A percentile compares a stretch with the other conserved stretches of the same genome.
Conservation (phyloP, 1,140 invertebrate genomes). For the Trinorchestia longiramus region DNA sequence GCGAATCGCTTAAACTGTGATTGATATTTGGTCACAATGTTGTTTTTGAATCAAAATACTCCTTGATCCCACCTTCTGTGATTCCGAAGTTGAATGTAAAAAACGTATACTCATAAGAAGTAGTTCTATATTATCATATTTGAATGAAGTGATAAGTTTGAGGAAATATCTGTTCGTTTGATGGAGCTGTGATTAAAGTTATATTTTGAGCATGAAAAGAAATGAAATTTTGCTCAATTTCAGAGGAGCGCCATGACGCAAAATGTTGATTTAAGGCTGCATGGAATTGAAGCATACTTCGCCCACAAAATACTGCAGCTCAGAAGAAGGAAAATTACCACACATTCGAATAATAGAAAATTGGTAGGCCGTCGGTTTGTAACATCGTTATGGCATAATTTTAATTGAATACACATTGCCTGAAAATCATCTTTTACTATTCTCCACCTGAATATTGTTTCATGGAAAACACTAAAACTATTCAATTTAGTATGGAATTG, state of each 20-base stretch:
- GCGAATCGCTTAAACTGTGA: neutral
- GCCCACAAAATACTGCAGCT: neutral
- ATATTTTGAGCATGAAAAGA: neutral
- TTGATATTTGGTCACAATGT: neutral
- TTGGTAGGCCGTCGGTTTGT: no score
- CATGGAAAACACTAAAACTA: no score
- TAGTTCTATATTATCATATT: neutral
- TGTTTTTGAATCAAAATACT: neutral
- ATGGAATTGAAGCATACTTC: neutral
- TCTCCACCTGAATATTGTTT: no score
- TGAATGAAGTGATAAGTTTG: neutral
- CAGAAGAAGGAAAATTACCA: no score
- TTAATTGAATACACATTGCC: no score
- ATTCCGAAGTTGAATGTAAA: neutral
- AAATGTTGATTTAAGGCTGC: neutral
- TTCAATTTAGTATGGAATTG: no score
- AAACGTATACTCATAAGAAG: neutral
- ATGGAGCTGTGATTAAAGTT: neutral
- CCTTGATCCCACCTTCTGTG: neutral
- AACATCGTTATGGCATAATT: no score
- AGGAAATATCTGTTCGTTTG: neutral
- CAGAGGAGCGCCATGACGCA: neutral
- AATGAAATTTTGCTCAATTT: neutral
- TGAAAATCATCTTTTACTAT: no score
- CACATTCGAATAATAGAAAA: no score